These are phyloP conservation scores for Apis laboriosa DNA, from an alignment of 1,140 invertebrate genomes.

Conservation along the genomic window DNA sequence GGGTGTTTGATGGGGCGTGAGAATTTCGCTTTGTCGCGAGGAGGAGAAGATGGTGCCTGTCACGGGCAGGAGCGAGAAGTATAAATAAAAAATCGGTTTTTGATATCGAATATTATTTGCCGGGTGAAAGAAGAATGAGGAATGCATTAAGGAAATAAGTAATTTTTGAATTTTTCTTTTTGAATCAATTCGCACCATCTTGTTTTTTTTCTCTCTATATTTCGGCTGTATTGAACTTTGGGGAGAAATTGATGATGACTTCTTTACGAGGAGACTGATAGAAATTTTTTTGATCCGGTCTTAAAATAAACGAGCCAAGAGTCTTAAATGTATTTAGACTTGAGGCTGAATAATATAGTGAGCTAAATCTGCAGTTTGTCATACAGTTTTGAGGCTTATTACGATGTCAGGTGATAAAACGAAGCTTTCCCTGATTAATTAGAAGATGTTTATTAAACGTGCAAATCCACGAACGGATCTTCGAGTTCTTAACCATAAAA, in stretches of 20 bases:
- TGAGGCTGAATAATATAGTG: slow-evolving; percentile 11
- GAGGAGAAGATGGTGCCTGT: neutral
- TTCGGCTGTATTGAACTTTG: neutral
- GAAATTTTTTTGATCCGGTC: neutral
- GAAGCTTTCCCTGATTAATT: slow-evolving; percentile 22
- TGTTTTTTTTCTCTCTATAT: neutral
- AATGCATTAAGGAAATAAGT: too few species aligned
- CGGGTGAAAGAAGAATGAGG: too few species aligned
- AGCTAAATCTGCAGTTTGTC: slow-evolving; percentile 18
- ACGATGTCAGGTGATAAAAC: slow-evolving; percentile 6
- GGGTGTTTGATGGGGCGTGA: too few species aligned
- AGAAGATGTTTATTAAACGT: slow-evolving; percentile 5
- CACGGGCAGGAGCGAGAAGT: too few species aligned
- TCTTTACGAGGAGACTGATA: neutral
- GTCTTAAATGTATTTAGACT: neutral
- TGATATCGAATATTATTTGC: too few species aligned
- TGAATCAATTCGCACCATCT: too few species aligned
- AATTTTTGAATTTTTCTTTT: too few species aligned
- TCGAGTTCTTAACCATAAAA: neutral
- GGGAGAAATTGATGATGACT: neutral
- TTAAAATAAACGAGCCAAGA: neutral
- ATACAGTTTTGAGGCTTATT: slow-evolving; percentile 10
- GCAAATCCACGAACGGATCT: slow-evolving; percentile 1
- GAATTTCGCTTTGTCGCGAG: too few species aligned
- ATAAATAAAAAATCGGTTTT: too few species aligned